These are phyloP conservation scores for Lota lota DNA, from an alignment of 2,113 vertebrate species.

Conservation along the genomic window DNA sequence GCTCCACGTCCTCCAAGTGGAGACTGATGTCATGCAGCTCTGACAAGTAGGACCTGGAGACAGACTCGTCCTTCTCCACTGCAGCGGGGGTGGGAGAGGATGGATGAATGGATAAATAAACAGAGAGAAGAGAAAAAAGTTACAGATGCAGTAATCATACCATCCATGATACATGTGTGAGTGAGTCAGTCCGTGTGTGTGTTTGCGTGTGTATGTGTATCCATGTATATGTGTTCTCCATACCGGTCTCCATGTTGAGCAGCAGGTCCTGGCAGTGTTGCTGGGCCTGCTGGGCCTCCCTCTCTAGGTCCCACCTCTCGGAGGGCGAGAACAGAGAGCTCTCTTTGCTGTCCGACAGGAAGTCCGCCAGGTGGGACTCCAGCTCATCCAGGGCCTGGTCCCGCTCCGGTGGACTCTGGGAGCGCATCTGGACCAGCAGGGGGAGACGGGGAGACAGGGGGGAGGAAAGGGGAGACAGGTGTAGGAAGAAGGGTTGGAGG, in stretches of 20 bases:
- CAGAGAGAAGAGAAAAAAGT: not conserved
- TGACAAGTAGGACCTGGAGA: conserved; percentile 82
- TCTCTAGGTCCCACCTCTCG: conserved; percentile 82
- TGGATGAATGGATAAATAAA: not conserved
- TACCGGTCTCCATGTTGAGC: conserved; percentile 89
- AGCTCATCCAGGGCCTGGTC: conserved; percentile 83
- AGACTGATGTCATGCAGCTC: conserved; percentile 86
- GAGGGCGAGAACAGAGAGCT: conserved; percentile 83
- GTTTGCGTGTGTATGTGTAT: not conserved
- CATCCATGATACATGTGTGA: not conserved
- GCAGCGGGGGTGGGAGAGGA: conserved; percentile 16
- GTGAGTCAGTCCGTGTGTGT: not conserved
- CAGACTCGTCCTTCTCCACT: conserved; percentile 93
- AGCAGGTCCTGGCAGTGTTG: conserved; percentile 83
- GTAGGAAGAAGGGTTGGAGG: too few species aligned
- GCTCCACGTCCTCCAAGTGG: conserved; percentile 84
- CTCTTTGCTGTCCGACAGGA: conserved; percentile 87
- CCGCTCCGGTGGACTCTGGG: conserved; percentile 77
- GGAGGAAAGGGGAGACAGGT: not conserved
- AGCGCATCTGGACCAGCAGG: conserved; percentile 73
- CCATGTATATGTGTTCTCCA: conserved; percentile 13
- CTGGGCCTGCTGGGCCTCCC: conserved; percentile 82
- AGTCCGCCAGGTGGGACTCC: conserved; percentile 85
- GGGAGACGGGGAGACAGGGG: not conserved
- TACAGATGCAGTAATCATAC: too few species aligned